These are phyloP conservation scores for Eriosoma lanigerum DNA, from an alignment of 1,140 invertebrate genomes.

Conservation along the genomic window DNA sequence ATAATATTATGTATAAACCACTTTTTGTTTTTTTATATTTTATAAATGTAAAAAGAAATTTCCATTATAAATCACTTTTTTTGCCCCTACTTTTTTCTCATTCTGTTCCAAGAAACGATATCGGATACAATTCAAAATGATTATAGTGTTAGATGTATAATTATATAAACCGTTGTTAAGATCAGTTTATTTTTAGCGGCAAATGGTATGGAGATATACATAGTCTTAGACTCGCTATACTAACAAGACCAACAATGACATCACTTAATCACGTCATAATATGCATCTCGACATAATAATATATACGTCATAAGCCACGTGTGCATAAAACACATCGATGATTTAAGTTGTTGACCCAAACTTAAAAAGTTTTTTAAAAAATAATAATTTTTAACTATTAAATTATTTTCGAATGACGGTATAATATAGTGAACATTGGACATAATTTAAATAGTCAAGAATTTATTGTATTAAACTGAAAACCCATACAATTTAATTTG, in stretches of 20 bases:
- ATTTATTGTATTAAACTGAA: too few species aligned
- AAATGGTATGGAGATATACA: too few species aligned
- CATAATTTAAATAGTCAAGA: too few species aligned
- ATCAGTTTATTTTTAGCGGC: not conserved
- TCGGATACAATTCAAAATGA: not conserved
- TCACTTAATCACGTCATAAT: constrained; percentile 23
- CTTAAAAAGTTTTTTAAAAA: too few species aligned
- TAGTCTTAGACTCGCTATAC: too few species aligned
- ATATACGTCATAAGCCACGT: not conserved
- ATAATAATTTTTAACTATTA: too few species aligned
- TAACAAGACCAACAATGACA: not conserved
- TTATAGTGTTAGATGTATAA: too few species aligned
- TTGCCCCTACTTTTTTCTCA: not conserved
- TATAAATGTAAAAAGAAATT: too few species aligned
- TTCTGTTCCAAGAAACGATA: not conserved
- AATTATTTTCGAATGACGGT: too few species aligned
- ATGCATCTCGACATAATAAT: not conserved
- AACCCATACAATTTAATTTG: too few species aligned
- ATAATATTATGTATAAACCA: not conserved
- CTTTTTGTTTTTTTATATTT: not conserved
- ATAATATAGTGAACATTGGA: too few species aligned
- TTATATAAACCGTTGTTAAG: not conserved
- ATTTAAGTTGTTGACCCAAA: too few species aligned
- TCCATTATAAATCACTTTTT: not conserved
- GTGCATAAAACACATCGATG: not conserved